Evolutionary conservation across 2,113 vertebrate genomes (phyloP), one percentile per base, ranked within the genome.

Genomic region (Hirundichthys speculiger): DNA sequence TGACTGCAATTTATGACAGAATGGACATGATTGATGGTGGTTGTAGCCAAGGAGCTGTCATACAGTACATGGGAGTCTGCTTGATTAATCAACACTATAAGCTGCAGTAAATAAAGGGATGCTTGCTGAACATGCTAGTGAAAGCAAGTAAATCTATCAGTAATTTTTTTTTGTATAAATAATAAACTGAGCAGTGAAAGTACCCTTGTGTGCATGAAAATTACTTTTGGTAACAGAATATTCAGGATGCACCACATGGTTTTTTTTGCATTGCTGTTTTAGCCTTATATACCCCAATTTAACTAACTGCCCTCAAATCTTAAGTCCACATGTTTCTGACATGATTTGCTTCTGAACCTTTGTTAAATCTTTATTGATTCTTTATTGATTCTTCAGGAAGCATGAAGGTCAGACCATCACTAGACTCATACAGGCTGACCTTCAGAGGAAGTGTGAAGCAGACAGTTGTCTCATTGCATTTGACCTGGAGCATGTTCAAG

Each of bases 381-480:
- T 75, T 53, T 79, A 89, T 90, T 74, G 84, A 86, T 90, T 70
- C 20, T 30, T 53, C 19, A 1, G 58, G 43, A 62, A 62, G 69
- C 42, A 52, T 79, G 70, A 89, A 89, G 84, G 87, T 86, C 84
- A 84, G 63, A 69, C 70, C 9, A 40, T 84, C 66, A 53, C 75
- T 81, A 71, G 77, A 75, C 75, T 79, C 73, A 14, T 14, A 52
- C 27, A 55, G 45, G 12, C 62, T 71, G 76, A 88, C 65, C 78
- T 90, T 90, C 83, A 79, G 40, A 58, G 62, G 47, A 82, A 75
- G 69, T 84, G 58, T 25, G 46, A 20, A 56, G 45, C 69, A 61
- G 66, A 75, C 45, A 61, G 39, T 76, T 54, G 73, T 70, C 53
- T 82, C 56, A 13, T 79, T 77, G 59, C 24, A 62, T 70, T 58